Base-by-base conservation (phyloP, 1,140 invertebrate species). In the Camponotus pennsylvanicus region DNA sequence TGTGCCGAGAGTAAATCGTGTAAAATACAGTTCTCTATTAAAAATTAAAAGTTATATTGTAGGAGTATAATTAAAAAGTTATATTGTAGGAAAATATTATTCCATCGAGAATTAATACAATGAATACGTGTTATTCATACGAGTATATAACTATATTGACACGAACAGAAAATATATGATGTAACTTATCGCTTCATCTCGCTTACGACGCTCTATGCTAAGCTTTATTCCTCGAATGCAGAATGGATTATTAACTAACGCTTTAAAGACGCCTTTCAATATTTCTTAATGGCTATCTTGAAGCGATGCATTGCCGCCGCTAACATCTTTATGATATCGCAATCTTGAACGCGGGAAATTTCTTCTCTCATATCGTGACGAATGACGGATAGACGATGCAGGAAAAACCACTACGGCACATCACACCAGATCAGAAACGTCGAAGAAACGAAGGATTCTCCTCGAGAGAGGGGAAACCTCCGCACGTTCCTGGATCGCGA, bases 331-430 rank as follows among this genome's bases (percentile, higher is more conserved):
- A 79, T 42, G 63, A 67, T 85, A 85, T 85, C 21, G 49, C 61
- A 57, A 61, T 86, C 77, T 80, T 86, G 77, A 32, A 66, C 70
- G 32, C 18, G 79, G 6, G 6, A 49, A 69, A 59, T 61, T 40
- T 79, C 73, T 63, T 88, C 52, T 88, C 59, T 76, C 70, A 55
- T 59, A 63, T 73, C 45, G 11, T 61, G 69, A 71, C 32, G 21
- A 37, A 87, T 59, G 91, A 89, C 90, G 93, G 77, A 86, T 67
- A 63, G 61, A 90, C 93, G 88, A 67, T 87, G 83, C 91, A 92
- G 88, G 61, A 87, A 89, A 71, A 89, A 91, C 92, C 93, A 93
- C 89, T 93, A 94, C 87, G 90, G 82, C 91, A 94, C 93, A 94
- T 94, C 93, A 94, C 93, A 90, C 93, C 93, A 70, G 66, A 52